phyloP scores from a whole-genome alignment of 1,140 invertebrate genomes.

The Drosophila athabasca region DNA sequence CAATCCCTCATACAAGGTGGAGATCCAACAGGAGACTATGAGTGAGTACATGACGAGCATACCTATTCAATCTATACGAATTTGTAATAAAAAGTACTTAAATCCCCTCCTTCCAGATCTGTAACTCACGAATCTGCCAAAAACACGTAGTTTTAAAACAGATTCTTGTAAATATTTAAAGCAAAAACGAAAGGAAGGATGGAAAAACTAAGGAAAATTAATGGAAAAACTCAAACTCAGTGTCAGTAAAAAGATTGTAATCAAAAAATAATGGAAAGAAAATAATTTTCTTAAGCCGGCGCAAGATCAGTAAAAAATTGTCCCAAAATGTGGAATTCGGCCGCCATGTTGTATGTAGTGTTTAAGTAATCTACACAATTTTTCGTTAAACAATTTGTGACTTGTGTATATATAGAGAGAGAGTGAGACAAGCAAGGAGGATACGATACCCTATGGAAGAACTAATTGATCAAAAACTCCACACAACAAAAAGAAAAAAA shows the following conservation, averaged over 20 bases:
- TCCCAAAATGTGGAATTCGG: slow-evolving; percentile 35
- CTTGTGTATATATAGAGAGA: slow-evolving; percentile 75
- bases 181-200: slow-evolving; percentile 15
- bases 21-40: slow-evolving; percentile 95
- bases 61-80: not conserved
- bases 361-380: slow-evolving; percentile 61
- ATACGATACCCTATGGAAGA: slow-evolving; percentile 45
- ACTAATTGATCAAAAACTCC: slow-evolving; percentile 42
- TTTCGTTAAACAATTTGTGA: slow-evolving; percentile 74
- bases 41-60: slow-evolving; percentile 84
- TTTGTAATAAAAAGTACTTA: not conserved
- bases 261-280: slow-evolving; percentile 16
- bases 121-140: slow-evolving; percentile 63
- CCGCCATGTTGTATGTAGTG: slow-evolving; percentile 77
- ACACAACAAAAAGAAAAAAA: slow-evolving; percentile 48
- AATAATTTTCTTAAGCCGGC: slow-evolving; percentile 45
- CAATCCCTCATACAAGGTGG: slow-evolving; percentile 97
- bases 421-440: slow-evolving; percentile 45
- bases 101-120: slow-evolving; percentile 61
- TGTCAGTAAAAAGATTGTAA: slow-evolving; percentile 57
- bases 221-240: slow-evolving; percentile 64
- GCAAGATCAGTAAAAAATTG: slow-evolving; percentile 42
- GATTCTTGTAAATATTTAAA: slow-evolving; percentile 75
- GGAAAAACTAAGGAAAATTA: slow-evolving; percentile 10
- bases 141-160: slow-evolving; percentile 62